These are phyloP conservation scores for Enhydra lutris DNA, from an alignment of 2,113 vertebrate species.

Conservation along the genomic window DNA sequence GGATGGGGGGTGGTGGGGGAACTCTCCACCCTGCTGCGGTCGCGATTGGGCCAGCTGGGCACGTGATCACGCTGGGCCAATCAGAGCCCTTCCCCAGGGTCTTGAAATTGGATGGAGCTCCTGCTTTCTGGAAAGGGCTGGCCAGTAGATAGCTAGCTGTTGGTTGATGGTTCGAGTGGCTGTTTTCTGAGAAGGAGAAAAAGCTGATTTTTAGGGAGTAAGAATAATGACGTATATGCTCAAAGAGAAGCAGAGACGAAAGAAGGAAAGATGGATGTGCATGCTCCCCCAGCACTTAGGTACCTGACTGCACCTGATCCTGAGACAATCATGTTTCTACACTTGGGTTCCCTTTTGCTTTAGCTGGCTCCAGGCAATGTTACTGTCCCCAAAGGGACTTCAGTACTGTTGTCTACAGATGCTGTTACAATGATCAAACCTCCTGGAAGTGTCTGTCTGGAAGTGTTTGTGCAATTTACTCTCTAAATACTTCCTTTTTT, in stretches of 20 bases:
- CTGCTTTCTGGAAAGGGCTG: not conserved
- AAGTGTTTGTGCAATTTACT: not conserved
- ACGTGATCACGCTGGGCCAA: not conserved
- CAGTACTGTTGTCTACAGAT: not conserved
- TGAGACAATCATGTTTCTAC: not conserved
- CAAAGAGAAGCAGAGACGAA: not conserved
- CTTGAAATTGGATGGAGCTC: not conserved
- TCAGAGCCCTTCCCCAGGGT: not conserved
- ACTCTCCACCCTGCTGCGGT: not conserved
- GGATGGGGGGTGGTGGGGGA: too few relatives aligned
- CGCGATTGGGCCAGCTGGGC: not conserved
- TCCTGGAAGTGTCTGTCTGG: not conserved
- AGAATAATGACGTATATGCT: not conserved
- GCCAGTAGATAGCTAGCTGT: not conserved
- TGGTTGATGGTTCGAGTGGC: not conserved
- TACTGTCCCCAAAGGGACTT: slow-evolving; percentile 67
- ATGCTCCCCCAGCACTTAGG: not conserved
- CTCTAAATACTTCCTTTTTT: not conserved
- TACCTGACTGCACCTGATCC: not conserved
- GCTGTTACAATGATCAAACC: not conserved
- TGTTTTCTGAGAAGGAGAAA: slow-evolving; percentile 4
- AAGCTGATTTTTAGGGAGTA: not conserved
- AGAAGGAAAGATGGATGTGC: not conserved
- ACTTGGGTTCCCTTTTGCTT: not conserved
- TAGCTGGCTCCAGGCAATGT: not conserved